Evolutionary conservation across 1,140 invertebrate species (phyloP).

Genomic region (Mycetomoellerius zeteki): DNA sequence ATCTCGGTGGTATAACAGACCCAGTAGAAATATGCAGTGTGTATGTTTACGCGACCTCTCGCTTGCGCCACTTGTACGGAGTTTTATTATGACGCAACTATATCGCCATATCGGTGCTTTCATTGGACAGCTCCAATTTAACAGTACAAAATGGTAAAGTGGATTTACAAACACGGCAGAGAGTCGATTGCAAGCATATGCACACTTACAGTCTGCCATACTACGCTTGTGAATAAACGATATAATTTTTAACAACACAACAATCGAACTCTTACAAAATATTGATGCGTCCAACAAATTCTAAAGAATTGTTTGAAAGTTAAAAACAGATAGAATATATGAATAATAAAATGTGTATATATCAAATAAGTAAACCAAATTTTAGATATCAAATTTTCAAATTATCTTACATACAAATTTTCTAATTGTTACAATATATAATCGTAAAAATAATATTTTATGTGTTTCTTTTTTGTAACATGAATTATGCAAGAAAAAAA

Average conservation of each 20-base stretch:
- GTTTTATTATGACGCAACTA: constrained; percentile 55
- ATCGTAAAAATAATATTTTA: not conserved
- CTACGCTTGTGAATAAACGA: constrained; percentile 7
- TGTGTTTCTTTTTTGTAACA: too few relatives aligned
- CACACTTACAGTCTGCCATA: constrained; percentile 19
- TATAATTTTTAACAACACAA: constrained; percentile 48
- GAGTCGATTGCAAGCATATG: constrained; percentile 54
- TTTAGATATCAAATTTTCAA: not conserved
- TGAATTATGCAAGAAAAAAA: not conserved
- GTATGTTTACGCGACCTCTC: constrained; percentile 20
- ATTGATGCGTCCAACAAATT: not conserved
- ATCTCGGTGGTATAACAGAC: not conserved
- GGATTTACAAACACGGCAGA: constrained; percentile 55
- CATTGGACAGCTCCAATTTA: constrained; percentile 57
- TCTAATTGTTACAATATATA: not conserved
- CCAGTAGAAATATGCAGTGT: constrained; percentile 19
- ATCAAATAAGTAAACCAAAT: not conserved
- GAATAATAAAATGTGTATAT: not conserved
- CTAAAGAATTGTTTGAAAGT: not conserved
- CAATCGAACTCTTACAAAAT: constrained; percentile 35
- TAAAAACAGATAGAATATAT: constrained; percentile 20
- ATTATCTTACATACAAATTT: not conserved
- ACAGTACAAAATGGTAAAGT: constrained; percentile 53
- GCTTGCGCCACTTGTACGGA: constrained; percentile 43
- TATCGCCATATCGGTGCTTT: constrained; percentile 52